A percentile compares a stretch with the other conserved stretches of the same genome.
phyloP scores from a whole-genome alignment of 2,797 vertebrate species.

The Paramormyrops hopkinsi region DNA sequence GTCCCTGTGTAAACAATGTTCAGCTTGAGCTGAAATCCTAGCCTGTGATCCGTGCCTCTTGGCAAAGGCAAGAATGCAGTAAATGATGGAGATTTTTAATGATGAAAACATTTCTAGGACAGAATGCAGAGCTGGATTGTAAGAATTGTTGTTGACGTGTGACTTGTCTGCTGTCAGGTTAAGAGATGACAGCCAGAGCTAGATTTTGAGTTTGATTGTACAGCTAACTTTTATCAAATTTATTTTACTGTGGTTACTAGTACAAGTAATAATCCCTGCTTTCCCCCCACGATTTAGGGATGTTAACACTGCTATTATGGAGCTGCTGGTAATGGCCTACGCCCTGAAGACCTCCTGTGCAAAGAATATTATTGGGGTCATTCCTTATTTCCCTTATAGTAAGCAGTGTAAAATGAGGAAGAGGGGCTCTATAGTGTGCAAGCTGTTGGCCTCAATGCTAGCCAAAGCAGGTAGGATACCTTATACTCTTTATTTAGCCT shows the following conservation, averaged over 20 bases:
- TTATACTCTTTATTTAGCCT: background rate
- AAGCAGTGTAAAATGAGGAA: slow-evolving; percentile 99
- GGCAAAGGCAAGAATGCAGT: background rate
- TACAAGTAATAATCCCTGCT: background rate
- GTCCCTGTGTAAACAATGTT: background rate
- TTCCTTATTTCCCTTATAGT: slow-evolving; percentile 98
- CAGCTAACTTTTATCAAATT: background rate
- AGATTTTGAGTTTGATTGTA: background rate
- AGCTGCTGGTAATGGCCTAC: slow-evolving; percentile 92
- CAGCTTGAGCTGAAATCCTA: background rate
- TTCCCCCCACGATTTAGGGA: slow-evolving; percentile 61
- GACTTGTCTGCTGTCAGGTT: background rate
- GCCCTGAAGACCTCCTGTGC: slow-evolving; percentile 94
- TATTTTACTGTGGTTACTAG: background rate
- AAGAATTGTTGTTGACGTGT: background rate
- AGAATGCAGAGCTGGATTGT: background rate
- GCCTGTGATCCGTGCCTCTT: background rate
- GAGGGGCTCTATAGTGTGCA: slow-evolving; percentile 95
- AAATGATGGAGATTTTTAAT: background rate
- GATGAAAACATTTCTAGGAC: background rate
- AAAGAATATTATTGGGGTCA: slow-evolving; percentile 94
- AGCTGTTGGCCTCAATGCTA: slow-evolving; percentile 92
- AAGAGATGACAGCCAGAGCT: background rate
- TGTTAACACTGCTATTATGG: slow-evolving; percentile 97
- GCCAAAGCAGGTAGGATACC: slow-evolving; percentile 80